phyloP scores from a whole-genome alignment of 2,113 vertebrate species.

The Seriola rivoliana region DNA sequence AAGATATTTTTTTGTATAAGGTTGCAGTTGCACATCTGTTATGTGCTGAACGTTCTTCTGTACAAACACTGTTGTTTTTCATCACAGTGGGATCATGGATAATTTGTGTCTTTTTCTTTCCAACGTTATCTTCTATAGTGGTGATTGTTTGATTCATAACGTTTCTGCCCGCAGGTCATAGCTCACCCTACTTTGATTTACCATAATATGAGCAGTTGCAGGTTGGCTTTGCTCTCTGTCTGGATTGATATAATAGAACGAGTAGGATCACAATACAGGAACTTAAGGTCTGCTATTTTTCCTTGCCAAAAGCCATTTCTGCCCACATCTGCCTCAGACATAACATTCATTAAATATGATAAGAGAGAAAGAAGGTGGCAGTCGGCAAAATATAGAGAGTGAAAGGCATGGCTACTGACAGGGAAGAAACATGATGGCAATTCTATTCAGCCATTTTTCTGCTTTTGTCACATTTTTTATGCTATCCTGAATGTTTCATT shows the following conservation, averaged over 20 bases:
- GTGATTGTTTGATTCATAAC: slow-evolving; percentile 24
- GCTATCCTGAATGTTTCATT: slow-evolving; percentile 63
- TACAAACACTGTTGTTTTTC: slow-evolving; percentile 9
- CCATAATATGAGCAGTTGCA: not conserved
- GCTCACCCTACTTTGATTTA: slow-evolving; percentile 29
- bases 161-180: slow-evolving; percentile 1
- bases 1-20: not conserved
- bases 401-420: slow-evolving; percentile 38
- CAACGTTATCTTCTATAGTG: not conserved
- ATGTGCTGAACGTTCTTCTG: not conserved
- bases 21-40: no score
- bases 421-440: slow-evolving; percentile 44
- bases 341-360: slow-evolving; percentile 56
- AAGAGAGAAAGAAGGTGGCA: slow-evolving; percentile 28
- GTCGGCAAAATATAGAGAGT: slow-evolving; percentile 16
- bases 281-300: slow-evolving; percentile 1
- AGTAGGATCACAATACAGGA: not conserved
- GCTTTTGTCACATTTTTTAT: slow-evolving; percentile 59
- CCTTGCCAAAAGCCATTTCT: slow-evolving; percentile 16
- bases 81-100: not conserved
- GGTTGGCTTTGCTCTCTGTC: slow-evolving; percentile 14
- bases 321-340: slow-evolving; percentile 38
- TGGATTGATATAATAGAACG: slow-evolving; percentile 14
- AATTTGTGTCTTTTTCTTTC: not conserved
- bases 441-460: slow-evolving; percentile 54